Conservation (phyloP, 2,113 vertebrate species). For the Hepsetus odoe region DNA sequence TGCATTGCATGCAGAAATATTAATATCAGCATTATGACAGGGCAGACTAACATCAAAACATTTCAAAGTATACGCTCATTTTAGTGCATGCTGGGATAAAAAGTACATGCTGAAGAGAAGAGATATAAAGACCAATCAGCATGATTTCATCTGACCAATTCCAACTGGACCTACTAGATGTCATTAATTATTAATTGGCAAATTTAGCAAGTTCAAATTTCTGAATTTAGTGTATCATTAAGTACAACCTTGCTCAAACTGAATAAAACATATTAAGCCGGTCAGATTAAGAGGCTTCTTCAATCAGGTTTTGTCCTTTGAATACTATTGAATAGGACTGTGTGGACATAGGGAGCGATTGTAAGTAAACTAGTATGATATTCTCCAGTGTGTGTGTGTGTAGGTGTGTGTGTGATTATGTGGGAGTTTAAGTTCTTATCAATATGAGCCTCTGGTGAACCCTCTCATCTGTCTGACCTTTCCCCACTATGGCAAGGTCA, state of each 20-base stretch:
- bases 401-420: neutral
- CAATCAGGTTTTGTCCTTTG: neutral
- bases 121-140: no score
- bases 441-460: conserved; percentile 15
- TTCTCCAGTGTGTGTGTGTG: neutral
- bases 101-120: no score
- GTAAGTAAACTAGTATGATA: neutral
- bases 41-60: no score
- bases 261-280: neutral
- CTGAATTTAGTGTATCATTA: neutral
- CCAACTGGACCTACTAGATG: no score
- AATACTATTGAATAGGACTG: conserved; percentile 1
- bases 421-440: neutral
- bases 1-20: neutral
- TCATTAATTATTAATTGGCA: neutral
- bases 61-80: no score
- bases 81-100: no score
- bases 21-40: no score
- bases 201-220: neutral
- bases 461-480: neutral
- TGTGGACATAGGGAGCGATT: neutral
- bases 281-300: neutral
- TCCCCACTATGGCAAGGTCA: neutral
- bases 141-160: no score
- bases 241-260: neutral